Base-by-base conservation (phyloP, 2,888 invertebrate genomes). In the Disparrhopalites patrizii region DNA sequence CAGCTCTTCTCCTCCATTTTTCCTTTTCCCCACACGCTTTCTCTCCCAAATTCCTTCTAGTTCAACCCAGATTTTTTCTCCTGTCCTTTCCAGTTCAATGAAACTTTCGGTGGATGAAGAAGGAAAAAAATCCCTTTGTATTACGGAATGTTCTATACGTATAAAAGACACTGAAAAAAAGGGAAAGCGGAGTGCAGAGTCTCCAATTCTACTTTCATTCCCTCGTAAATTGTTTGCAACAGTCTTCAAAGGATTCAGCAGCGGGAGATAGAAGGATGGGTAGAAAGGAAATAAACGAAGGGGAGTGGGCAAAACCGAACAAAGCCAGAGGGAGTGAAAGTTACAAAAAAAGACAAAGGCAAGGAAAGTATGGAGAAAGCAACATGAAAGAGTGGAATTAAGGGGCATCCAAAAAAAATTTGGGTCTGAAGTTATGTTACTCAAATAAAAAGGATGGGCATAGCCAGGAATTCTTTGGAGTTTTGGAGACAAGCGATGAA, bases 1-100 rank as follows among this genome's bases (percentile, higher is more conserved):
- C 65, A 65, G 54, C 58, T 65, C 60, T 51, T 58, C 51, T 60
- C 58, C 33, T 15, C 20, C n/a, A 18, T n/a, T 18, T 33, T 43
- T 23, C 55, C 25, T 40, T 40, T 62, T 27, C 30, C 52, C 10
- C 2, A 20, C 25, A 25, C 28, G 3, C 20, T 33, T 36, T 31
- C 55, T 31, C 55, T 33, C 33, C 31, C 10, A 15, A 5, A 7
- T 13, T 51, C 51, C 25, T 18, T 52, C 55, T 55, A 23, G 27
- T n/a, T n/a, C n/a, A n/a, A n/a, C n/a, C n/a, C n/a, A n/a, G n/a
- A 5, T 43, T 43, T n/a, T 15, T 43, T 20, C 43, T 10, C 55
- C 43, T n/a, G 8, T 57, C 40, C 40, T 57, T 57, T 38, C 36
- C 57, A 57, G 33, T 57, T 27, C 15, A 58, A 25, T 58, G n/a